A percentile compares a stretch with the other conserved stretches of the same genome.
These are phyloP conservation scores for Leuctra nigra DNA, from an alignment of 2,888 invertebrate genomes.

Conservation along the genomic window DNA sequence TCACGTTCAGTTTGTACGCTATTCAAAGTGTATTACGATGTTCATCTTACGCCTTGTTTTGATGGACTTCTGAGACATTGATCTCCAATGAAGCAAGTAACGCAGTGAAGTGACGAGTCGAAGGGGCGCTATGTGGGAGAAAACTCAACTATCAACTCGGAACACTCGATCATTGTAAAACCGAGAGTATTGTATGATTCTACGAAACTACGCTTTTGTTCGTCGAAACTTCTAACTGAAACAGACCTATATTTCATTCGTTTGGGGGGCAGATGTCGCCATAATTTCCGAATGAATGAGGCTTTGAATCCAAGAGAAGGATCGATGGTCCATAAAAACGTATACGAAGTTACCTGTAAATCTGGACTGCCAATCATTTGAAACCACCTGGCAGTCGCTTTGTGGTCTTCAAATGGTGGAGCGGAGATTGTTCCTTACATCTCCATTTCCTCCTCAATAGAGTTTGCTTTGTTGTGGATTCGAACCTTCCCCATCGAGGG, in stretches of 20 bases:
- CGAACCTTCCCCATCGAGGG: conserved; percentile 1
- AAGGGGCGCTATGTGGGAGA: too few relatives aligned
- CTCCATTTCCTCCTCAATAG: conserved; percentile 12
- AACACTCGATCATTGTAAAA: conserved; percentile 1
- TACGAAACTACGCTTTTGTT: conserved; percentile 12
- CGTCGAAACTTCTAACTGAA: not conserved
- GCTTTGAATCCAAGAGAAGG: too few relatives aligned
- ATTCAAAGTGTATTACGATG: too few relatives aligned
- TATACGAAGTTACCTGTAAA: not conserved
- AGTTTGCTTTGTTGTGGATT: conserved; percentile 2
- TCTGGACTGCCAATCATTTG: conserved; percentile 9
- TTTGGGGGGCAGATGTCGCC: conserved; percentile 16
- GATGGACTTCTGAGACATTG: too few relatives aligned
- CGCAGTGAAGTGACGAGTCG: too few relatives aligned
- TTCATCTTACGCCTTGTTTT: too few relatives aligned
- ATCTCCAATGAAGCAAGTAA: too few relatives aligned
- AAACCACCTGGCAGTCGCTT: conserved; percentile 5
- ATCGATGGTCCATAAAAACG: too few relatives aligned
- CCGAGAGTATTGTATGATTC: conserved; percentile 2
- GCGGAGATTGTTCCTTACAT: conserved; percentile 9
- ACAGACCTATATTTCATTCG: too few relatives aligned
- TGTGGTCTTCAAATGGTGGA: conserved; percentile 13
- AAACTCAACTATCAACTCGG: too few relatives aligned
- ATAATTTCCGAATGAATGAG: conserved; percentile 3
- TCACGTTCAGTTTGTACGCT: too few relatives aligned